These are phyloP conservation scores for Acanthurus lineatus DNA, from an alignment of 2,797 vertebrate genomes.

Conservation along the genomic window DNA sequence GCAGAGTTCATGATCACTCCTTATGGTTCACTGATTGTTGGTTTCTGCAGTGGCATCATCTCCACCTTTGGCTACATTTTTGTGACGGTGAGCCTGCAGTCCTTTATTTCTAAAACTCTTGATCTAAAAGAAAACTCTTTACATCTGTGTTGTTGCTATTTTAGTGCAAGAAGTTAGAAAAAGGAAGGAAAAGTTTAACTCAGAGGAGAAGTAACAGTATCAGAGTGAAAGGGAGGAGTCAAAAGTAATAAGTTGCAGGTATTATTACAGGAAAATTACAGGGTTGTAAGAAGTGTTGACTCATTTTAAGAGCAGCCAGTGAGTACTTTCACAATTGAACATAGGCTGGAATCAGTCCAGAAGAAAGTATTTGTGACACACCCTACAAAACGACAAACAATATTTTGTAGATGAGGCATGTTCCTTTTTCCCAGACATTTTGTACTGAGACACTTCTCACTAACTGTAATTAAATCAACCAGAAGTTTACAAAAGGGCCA, in stretches of 20 bases:
- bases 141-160: background rate
- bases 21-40: conserved; percentile 93
- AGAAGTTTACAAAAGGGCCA: background rate
- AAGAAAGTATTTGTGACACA: background rate
- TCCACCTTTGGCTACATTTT: conserved; percentile 92
- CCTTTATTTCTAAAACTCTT: background rate
- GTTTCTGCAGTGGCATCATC: conserved; percentile 90
- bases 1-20: conserved; percentile 95
- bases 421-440: background rate
- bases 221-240: background rate
- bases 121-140: background rate
- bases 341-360: background rate
- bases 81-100: conserved; percentile 88
- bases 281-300: background rate
- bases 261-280: background rate
- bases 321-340: background rate
- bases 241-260: background rate
- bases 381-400: background rate
- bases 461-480: background rate
- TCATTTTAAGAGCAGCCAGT: background rate
- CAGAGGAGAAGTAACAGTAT: background rate
- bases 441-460: background rate
- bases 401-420: background rate
- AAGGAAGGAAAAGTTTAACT: background rate
- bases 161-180: background rate